Evolutionary conservation across 2,888 invertebrate genomes (phyloP).

Genomic region (Autographa gamma): DNA sequence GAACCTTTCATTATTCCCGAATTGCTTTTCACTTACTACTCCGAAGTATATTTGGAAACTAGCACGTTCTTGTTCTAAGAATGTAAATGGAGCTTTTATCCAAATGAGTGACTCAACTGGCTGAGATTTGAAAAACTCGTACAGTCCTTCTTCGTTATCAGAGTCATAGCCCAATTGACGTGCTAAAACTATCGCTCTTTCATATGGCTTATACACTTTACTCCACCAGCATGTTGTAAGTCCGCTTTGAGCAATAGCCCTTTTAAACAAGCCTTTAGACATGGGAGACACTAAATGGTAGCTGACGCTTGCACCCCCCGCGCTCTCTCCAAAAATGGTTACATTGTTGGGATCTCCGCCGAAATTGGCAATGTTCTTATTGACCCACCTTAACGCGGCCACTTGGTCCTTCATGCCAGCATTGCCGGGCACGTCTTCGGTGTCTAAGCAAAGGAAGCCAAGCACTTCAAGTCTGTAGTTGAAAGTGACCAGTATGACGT

Average conservation of each 20-base stretch:
- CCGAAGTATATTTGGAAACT: conserved; percentile 47
- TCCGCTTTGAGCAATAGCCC: conserved; percentile 91
- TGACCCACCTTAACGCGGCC: conserved; percentile 64
- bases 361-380: conserved; percentile 63
- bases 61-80: conserved; percentile 47
- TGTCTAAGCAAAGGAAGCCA: conserved; percentile 65
- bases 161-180: conserved; percentile 65
- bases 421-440: conserved; percentile 66
- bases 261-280: conserved; percentile 73
- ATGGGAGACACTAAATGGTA: conserved; percentile 73
- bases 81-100: conserved; percentile 46
- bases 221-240: conserved; percentile 89
- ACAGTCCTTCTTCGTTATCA: conserved; percentile 58
- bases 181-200: conserved; percentile 71
- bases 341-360: conserved; percentile 67
- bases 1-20: conserved; percentile 65
- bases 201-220: conserved; percentile 79
- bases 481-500: conserved; percentile 60
- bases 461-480: conserved; percentile 66
- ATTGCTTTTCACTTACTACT: conserved; percentile 65
- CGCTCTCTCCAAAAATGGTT: conserved; percentile 72
- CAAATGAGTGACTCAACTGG: conserved; percentile 56
- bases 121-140: conserved; percentile 61
- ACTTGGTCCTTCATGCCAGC: conserved; percentile 71
- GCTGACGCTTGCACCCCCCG: conserved; percentile 65